A percentile compares a stretch with the other conserved stretches of the same genome.
Evolutionary conservation across 2,113 vertebrate genomes (phyloP).

Genomic region (Oreochromis tanganicae): DNA sequence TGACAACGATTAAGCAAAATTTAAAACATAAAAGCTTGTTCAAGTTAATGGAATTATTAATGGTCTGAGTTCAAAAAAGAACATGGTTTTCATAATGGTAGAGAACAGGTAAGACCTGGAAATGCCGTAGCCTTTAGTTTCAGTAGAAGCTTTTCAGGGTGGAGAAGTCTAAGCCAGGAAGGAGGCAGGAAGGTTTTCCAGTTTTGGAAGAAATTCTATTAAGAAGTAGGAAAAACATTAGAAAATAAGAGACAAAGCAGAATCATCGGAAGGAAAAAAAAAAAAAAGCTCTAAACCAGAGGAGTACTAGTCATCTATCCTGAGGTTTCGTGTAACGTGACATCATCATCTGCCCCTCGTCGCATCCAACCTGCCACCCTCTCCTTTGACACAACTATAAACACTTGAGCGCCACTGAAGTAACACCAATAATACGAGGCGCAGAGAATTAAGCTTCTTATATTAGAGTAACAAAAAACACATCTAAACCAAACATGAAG

Average conservation of each 20-base stretch:
- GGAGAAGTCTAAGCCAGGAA: neutral
- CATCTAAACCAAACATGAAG: neutral
- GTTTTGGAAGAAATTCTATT: neutral
- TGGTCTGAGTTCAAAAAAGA: neutral
- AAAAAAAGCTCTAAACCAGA: neutral
- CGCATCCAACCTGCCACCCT: neutral
- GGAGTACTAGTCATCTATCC: neutral
- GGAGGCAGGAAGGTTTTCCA: neutral
- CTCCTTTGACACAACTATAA: neutral
- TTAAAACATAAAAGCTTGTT: neutral
- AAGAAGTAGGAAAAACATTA: neutral
- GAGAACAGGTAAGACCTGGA: neutral
- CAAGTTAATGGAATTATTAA: neutral
- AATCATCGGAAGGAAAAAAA: neutral
- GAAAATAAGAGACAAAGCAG: neutral
- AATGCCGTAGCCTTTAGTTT: neutral
- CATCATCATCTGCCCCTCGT: slow-evolving; percentile 1
- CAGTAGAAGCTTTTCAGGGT: neutral
- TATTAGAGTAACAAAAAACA: neutral
- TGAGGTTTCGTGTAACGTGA: neutral
- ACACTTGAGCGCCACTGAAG: neutral
- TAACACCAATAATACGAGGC: neutral
- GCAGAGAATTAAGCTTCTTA: neutral
- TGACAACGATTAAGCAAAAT: neutral
- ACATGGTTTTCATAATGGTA: neutral